Conservation (phyloP, 2,113 vertebrate genomes). For the Brachypodius melanocephalos region DNA sequence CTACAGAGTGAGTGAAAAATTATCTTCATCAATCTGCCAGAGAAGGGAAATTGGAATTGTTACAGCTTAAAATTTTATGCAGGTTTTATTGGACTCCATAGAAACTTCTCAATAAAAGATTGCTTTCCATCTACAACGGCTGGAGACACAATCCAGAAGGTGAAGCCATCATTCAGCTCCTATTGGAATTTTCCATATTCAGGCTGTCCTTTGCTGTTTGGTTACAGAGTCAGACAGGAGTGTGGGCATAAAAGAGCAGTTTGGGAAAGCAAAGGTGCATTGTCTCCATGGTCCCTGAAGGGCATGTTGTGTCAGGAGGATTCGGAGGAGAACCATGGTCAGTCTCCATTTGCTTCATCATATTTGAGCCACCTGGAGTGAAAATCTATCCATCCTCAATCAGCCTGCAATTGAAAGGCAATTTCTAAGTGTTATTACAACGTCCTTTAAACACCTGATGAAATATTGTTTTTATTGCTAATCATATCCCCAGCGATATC, state of each 20-base stretch:
- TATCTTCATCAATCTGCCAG: constrained; percentile 12
- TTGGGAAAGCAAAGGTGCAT: neutral
- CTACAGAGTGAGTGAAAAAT: neutral
- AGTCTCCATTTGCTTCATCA: neutral
- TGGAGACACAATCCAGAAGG: neutral
- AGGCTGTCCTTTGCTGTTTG: neutral
- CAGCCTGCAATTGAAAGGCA: neutral
- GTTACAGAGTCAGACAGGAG: neutral
- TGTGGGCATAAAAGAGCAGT: neutral
- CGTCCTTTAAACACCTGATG: neutral
- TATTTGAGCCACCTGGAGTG: neutral
- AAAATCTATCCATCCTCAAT: neutral
- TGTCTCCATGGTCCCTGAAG: neutral
- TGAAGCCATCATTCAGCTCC: neutral
- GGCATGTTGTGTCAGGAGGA: neutral
- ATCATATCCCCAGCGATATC: neutral
- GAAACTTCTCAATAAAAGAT: constrained; percentile 28
- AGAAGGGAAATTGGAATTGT: neutral
- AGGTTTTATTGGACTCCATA: constrained; percentile 16
- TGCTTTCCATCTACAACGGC: neutral
- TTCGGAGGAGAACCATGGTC: neutral
- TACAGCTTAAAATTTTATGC: constrained; percentile 48
- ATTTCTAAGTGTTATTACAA: neutral
- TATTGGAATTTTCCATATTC: neutral
- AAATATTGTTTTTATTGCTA: neutral